Conservation (phyloP, 2,888 invertebrate species). For the Protodeltote pygarga region DNA sequence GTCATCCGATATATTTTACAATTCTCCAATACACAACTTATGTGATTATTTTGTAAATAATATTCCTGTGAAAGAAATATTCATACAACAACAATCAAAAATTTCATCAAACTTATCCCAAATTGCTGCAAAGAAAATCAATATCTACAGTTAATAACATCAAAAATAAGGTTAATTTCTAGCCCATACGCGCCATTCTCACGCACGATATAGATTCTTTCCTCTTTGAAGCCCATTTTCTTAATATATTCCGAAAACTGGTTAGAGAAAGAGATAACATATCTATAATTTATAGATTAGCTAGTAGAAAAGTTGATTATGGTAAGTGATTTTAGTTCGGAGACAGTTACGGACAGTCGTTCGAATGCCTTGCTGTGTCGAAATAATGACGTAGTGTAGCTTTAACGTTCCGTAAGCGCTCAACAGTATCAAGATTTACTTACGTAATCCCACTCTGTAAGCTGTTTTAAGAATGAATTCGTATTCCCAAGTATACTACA, state of each 20-base stretch:
- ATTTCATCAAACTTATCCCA: conserved; percentile 1
- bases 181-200: conserved; percentile 37
- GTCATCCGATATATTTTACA: conserved; percentile 14
- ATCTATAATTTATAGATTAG: conserved; percentile 68
- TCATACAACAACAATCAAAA: not conserved
- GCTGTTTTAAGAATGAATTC: conserved; percentile 17
- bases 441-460: conserved; percentile 23
- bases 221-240: conserved; percentile 53
- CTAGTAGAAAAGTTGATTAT: conserved; percentile 57
- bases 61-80: not conserved
- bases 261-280: conserved; percentile 63
- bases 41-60: conserved; percentile 5
- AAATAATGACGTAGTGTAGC: conserved; percentile 39
- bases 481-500: conserved; percentile 11
- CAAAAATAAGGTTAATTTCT: conserved; percentile 13
- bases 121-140: not conserved
- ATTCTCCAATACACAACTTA: conserved; percentile 8
- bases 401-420: conserved; percentile 36
- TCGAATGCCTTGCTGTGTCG: conserved; percentile 49
- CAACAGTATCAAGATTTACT: conserved; percentile 32
- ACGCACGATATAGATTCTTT: conserved; percentile 48
- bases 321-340: conserved; percentile 56
- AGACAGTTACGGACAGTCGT: conserved; percentile 45
- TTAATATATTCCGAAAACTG: conserved; percentile 63
- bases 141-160: conserved; percentile 4